phyloP scores from a whole-genome alignment of 2,888 invertebrate genomes.

The Scrobipalpa atriplicella region DNA sequence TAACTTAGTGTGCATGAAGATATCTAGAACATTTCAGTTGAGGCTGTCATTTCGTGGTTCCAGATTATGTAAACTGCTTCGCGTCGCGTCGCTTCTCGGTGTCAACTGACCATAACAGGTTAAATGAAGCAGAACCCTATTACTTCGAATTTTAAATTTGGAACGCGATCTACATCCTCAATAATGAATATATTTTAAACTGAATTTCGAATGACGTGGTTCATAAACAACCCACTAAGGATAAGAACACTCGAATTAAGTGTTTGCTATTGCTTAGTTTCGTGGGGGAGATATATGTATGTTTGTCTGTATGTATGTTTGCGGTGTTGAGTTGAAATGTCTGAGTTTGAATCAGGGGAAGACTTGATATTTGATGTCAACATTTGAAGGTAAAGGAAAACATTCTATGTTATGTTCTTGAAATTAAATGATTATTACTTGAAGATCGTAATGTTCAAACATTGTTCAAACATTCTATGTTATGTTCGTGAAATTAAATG shows the following conservation, averaged over 20 bases:
- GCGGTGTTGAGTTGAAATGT: conserved; percentile 9
- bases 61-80: no score
- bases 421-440: no score
- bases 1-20: no score
- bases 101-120: no score
- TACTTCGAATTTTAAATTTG: neutral
- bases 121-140: neutral
- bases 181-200: neutral
- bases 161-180: neutral
- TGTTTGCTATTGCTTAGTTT: conserved; percentile 41
- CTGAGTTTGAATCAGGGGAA: neutral
- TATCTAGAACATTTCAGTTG: no score
- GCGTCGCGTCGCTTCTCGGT: no score
- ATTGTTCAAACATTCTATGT: no score
- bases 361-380: neutral
- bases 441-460: no score
- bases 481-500: no score
- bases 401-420: neutral
- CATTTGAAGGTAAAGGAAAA: neutral
- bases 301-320: conserved; percentile 4
- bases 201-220: neutral
- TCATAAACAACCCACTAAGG: neutral
- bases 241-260: conserved; percentile 44
- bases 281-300: conserved; percentile 20
- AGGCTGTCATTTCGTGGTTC: no score